Evolutionary conservation across 2,113 vertebrate species (phyloP), one percentile per base, ranked within the genome.

Genomic region (Eulemur macaco): DNA sequence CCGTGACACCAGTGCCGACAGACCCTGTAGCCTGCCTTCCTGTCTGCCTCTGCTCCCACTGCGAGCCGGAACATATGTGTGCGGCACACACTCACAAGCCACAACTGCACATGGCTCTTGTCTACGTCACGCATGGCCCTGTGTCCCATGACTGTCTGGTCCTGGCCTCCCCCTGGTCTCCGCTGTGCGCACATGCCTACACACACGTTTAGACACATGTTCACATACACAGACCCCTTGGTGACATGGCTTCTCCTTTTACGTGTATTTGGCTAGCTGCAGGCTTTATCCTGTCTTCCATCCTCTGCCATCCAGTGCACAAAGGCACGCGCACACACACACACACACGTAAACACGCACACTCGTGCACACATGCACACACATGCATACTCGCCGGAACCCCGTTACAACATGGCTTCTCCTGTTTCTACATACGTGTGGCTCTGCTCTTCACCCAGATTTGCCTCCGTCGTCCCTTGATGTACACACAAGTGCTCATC

Each of bases 341-440:
- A 23, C 66, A 25, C 10, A 13, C 25, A 39, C 29, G 11, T 4
- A 31, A 42, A 20, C 63, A 54, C 3, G 58, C 39, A 68, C 8
- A 76, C 18, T 3, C 20, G 25, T 5, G 1, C 45, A 68, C 1
- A 0, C 2, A 15, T 18, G 4, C 23, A 10, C 29, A 47, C 37
- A 10, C 25, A 37, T 0, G 27, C 17, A 39, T 54, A 64, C 34
- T 93, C 78, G 69, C 73, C 82, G 91, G 93, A 34, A n/a, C 69
- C 73, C 66, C 85, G 47, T 20, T 29, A 58, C 8, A 7, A 95
- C 97, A 97, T 96, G 97, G 97, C 96, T 98, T 98, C 86, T 97
- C 83, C 73, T 94, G 78, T 86, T 97, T 97, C 87, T 93, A 96
- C 78, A 87, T 21, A 60, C 34, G 84, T 63, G 89, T 86, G 94